Evolutionary conservation across 2,113 vertebrate species (phyloP), one percentile per base, ranked within the genome.

Genomic region (human (Homo sapiens)): DNA sequence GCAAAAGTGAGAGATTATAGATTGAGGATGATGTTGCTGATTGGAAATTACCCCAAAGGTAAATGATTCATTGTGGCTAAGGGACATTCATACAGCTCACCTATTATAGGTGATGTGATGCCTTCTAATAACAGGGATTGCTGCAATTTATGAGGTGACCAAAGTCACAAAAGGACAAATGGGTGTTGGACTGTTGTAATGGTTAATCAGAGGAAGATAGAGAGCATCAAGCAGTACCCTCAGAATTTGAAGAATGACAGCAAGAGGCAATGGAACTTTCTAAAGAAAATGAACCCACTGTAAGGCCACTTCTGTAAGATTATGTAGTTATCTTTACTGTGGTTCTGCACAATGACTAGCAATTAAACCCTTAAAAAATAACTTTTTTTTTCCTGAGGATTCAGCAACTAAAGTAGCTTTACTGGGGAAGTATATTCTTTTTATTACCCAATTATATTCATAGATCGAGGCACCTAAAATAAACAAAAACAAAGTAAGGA

Each of bases 111-210:
- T 76, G 18, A 92, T 81, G 38, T 92, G 32, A 57, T 75, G 1
- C 75, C 83, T 83, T 70, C 32, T 55, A 78, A 50, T 72, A 90
- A 75, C 4, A 95, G 32, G 30, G 86, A 66, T 55, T 50, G 23
- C 14, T 83, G 3, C 86, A 64, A 76, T 86, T 95, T 94, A 48
- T 78, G 35, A 92, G 35, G 59, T 97, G 59, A 70, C 16, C 32
- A 93, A 93, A 68, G 40, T 96, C 75, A 93, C 40, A 90, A 70
- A 88, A 90, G 48, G 70, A 95, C 52, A 75, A 90, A 73, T 75
- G n/a, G 35, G 20, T 92, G n/a, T 88, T 90, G 8, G 18, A 35
- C 9, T 43, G 35, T 32, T 43, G 38, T 32, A 27, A 1, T 38
- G 4, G 27, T 87, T 88, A 57, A 43, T 92, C 75, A 91, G 92